Conservation (phyloP, 2,888 invertebrate species). For the Tinea trinotella region DNA sequence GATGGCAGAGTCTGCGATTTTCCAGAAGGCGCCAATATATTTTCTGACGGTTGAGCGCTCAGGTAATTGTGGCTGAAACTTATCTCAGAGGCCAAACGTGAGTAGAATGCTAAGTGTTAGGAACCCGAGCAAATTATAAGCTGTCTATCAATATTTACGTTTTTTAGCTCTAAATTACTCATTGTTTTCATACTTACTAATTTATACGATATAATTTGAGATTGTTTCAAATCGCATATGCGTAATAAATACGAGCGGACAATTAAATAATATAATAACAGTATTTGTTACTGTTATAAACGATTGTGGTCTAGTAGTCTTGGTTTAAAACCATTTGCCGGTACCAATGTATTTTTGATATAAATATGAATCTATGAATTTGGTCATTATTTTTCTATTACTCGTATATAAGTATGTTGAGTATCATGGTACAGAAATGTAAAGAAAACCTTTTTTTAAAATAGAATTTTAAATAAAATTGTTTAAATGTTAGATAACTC, state of each 20-base stretch:
- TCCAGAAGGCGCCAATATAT: constrained; percentile 67
- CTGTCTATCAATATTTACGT: constrained; percentile 28
- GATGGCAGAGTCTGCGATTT: constrained; percentile 22
- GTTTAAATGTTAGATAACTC: neutral
- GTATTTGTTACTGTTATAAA: too few species aligned
- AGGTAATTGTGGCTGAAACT: constrained; percentile 69
- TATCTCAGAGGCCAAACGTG: constrained; percentile 63
- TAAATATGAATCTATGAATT: too few species aligned
- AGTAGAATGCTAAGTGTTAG: constrained; percentile 52
- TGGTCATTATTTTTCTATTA: too few species aligned
- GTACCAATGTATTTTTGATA: too few species aligned
- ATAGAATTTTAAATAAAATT: neutral
- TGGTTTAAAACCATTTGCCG: too few species aligned
- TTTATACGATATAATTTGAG: too few species aligned
- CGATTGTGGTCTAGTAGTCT: too few species aligned
- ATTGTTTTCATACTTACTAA: too few species aligned
- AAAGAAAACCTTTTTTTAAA: neutral
- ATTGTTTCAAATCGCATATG: too few species aligned
- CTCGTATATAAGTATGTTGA: too few species aligned
- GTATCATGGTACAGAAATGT: neutral
- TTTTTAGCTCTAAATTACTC: neutral
- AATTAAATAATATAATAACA: too few species aligned
- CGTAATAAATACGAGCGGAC: too few species aligned
- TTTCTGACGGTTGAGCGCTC: constrained; percentile 66
- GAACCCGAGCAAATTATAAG: constrained; percentile 58